These are phyloP conservation scores for Phyllostomus hastatus DNA, from an alignment of 2,113 vertebrate genomes.

Conservation along the genomic window DNA sequence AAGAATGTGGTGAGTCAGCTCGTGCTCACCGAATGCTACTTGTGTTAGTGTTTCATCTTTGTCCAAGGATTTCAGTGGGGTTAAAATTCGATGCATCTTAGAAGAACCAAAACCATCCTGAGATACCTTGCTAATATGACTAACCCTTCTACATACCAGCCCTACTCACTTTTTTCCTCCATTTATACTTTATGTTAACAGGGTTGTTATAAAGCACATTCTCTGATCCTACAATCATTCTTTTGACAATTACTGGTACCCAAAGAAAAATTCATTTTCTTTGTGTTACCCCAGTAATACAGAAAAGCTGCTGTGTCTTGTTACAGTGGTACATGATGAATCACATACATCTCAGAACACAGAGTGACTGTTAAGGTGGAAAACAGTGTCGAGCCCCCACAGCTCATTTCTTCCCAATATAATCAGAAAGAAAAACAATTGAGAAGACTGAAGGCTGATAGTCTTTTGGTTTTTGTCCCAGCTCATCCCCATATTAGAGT, in stretches of 20 bases:
- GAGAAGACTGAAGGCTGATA: slow-evolving; percentile 36
- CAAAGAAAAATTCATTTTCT: slow-evolving; percentile 69
- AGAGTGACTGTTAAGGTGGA: slow-evolving; percentile 41
- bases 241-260: slow-evolving; percentile 71
- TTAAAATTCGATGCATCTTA: background rate
- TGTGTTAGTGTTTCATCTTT: background rate
- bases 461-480: background rate
- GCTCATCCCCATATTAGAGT: slow-evolving; percentile 19
- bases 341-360: slow-evolving; percentile 41
- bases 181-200: slow-evolving; percentile 57
- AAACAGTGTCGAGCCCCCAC: background rate
- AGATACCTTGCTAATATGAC: slow-evolving; percentile 56
- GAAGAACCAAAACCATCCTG: slow-evolving; percentile 29
- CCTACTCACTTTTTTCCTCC: background rate
- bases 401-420: slow-evolving; percentile 38
- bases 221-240: slow-evolving; percentile 72
- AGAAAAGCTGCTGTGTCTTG: slow-evolving; percentile 63
- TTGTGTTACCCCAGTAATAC: slow-evolving; percentile 63
- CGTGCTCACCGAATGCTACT: background rate
- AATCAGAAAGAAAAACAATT: slow-evolving; percentile 48
- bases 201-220: slow-evolving; percentile 64
- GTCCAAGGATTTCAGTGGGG: background rate
- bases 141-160: slow-evolving; percentile 36
- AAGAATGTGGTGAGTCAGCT: slow-evolving; percentile 28
- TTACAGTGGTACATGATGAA: slow-evolving; percentile 62